Evolutionary conservation across 2,797 vertebrate genomes (phyloP).

Genomic region (Pyrrhura leucotis): DNA sequence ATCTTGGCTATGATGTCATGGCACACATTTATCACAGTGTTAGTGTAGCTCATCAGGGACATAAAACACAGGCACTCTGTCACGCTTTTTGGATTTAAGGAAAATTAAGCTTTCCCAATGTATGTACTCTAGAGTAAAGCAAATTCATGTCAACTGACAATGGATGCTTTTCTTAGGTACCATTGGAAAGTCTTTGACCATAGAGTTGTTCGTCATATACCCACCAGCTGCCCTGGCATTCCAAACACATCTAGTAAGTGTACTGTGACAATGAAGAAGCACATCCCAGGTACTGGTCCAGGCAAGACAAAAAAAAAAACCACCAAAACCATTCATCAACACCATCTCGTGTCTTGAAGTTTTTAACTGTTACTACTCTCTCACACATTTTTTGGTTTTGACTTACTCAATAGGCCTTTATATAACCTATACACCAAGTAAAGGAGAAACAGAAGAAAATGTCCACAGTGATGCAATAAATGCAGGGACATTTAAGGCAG

Average conservation of each 20-base stretch:
- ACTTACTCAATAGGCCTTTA: background rate
- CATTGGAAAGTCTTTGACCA: background rate
- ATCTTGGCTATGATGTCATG: background rate
- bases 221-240: background rate
- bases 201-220: background rate
- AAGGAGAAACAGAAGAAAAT: background rate
- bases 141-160: background rate
- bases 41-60: background rate
- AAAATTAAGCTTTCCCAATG: background rate
- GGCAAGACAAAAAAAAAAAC: background rate
- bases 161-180: background rate
- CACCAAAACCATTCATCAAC: background rate
- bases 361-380: background rate
- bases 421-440: background rate
- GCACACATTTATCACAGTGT: background rate
- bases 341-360: background rate
- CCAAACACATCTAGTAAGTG: background rate
- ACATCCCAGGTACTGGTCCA: background rate
- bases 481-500: background rate
- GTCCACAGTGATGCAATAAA: background rate
- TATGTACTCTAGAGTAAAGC: background rate
- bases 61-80: background rate
- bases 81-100: background rate
- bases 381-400: background rate
- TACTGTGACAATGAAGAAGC: background rate